These are phyloP conservation scores for Arbacia lixula DNA, from an alignment of 53 echinoderm and acorn worm species.

Conservation along the genomic window DNA sequence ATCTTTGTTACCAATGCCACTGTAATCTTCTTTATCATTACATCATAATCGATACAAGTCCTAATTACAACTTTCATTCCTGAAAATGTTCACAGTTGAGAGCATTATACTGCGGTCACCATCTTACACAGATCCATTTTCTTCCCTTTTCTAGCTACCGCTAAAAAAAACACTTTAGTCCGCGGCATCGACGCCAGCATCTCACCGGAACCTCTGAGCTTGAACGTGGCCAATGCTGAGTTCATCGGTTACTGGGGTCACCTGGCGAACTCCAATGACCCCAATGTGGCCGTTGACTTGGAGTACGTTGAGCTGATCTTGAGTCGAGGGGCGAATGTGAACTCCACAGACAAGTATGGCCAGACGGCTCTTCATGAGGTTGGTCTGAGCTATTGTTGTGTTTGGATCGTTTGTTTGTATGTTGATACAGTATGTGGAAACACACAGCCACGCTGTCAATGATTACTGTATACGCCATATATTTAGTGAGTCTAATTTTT, in stretches of 20 bases:
- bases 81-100: too few species aligned
- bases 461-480: neutral
- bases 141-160: too few species aligned
- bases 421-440: neutral
- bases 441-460: neutral
- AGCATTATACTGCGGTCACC: too few species aligned
- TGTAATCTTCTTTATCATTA: too few species aligned
- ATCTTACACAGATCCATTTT: too few species aligned
- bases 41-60: too few species aligned
- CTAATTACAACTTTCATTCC: too few species aligned
- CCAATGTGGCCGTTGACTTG: conserved; percentile 69
- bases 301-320: conserved; percentile 78
- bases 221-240: conserved; percentile 65
- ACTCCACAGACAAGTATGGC: conserved; percentile 90
- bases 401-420: neutral
- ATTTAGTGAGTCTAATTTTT: neutral
- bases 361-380: conserved; percentile 96
- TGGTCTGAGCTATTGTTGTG: neutral
- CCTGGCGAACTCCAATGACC: conserved; percentile 66
- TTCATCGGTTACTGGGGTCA: conserved; percentile 88
- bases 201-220: neutral
- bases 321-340: conserved; percentile 68
- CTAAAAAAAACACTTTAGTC: neutral
- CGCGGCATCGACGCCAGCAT: conserved; percentile 45
- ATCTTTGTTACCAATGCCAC: too few species aligned